phyloP scores from a whole-genome alignment of 2,113 vertebrate species.

The Nibea coibor region DNA sequence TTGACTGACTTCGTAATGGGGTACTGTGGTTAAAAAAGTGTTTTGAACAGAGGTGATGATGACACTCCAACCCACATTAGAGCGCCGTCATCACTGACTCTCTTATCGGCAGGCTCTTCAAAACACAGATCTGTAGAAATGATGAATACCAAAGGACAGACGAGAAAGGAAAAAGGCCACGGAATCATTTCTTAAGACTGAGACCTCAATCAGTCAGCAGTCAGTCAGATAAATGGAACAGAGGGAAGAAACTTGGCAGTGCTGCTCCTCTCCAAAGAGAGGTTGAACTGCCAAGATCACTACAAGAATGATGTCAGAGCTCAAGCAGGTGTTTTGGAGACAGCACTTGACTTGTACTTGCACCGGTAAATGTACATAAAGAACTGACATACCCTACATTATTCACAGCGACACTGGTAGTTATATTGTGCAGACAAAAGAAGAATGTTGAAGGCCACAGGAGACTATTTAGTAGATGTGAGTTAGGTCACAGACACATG shows the following conservation, averaged over 20 bases:
- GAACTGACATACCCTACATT: neutral
- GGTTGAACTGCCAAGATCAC: neutral
- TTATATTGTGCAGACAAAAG: neutral
- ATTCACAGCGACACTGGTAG: neutral
- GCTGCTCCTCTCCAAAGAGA: slow-evolving; percentile 22
- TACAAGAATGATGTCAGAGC: slow-evolving; percentile 15
- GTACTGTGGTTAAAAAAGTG: neutral
- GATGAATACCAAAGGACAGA: slow-evolving; percentile 40
- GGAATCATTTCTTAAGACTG: slow-evolving; percentile 18
- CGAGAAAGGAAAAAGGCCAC: slow-evolving; percentile 3
- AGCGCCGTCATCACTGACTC: slow-evolving; percentile 8
- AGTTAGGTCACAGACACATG: too few relatives aligned
- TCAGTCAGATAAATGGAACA: slow-evolving; percentile 43
- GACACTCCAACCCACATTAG: neutral
- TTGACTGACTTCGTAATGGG: neutral
- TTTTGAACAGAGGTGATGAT: neutral
- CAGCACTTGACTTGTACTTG: neutral
- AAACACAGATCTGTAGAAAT: slow-evolving; percentile 21
- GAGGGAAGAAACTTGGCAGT: slow-evolving; percentile 16
- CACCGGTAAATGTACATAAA: neutral
- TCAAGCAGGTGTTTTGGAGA: slow-evolving; percentile 10
- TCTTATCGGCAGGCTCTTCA: slow-evolving; percentile 1
- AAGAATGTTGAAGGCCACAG: too few relatives aligned
- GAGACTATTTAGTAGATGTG: too few relatives aligned
- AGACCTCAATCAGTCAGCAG: slow-evolving; percentile 52